Percentiles rank a stretch among this genome's conserved stretches.
Evolutionary conservation across 2,888 invertebrate species (phyloP).

Genomic region (Celastrina argiolus): DNA sequence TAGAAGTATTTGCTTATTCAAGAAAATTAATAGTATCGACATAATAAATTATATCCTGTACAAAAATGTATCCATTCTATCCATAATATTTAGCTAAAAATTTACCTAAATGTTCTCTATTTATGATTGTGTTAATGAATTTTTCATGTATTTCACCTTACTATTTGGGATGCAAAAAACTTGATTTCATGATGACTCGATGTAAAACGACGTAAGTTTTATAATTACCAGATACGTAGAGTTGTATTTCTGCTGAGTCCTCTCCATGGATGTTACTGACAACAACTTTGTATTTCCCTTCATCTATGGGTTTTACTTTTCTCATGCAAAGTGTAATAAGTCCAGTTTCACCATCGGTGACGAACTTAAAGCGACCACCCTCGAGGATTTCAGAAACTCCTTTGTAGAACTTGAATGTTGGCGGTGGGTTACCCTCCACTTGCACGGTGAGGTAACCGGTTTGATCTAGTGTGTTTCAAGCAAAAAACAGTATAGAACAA

Average conservation of each 20-base stretch:
- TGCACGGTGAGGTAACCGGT: slow-evolving; percentile 95
- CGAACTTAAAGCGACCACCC: slow-evolving; percentile 95
- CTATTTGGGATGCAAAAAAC: neutral
- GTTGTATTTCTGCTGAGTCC: slow-evolving; percentile 96
- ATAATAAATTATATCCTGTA: neutral
- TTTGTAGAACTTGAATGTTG: slow-evolving; percentile 97
- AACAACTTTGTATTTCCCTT: slow-evolving; percentile 95
- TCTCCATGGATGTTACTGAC: slow-evolving; percentile 96
- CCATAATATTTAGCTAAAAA: too few species aligned
- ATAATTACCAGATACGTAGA: slow-evolving; percentile 93
- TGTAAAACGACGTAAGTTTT: neutral
- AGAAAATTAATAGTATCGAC: too few species aligned
- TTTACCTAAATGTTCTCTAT: too few species aligned
- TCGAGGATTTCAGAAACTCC: slow-evolving; percentile 95
- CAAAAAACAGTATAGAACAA: slow-evolving; percentile 18
- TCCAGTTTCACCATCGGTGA: slow-evolving; percentile 95
- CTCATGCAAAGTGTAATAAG: slow-evolving; percentile 95
- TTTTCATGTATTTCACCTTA: neutral
- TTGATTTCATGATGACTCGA: neutral
- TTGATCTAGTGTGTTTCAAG: slow-evolving; percentile 80
- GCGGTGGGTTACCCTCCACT: slow-evolving; percentile 96
- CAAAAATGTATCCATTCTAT: too few species aligned
- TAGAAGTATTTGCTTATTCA: too few species aligned
- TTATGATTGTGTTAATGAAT: too few species aligned
- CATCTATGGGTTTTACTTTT: slow-evolving; percentile 97